Evolutionary conservation across 2,113 vertebrate genomes (phyloP).

Genomic region (Sylvicapra grimmia): DNA sequence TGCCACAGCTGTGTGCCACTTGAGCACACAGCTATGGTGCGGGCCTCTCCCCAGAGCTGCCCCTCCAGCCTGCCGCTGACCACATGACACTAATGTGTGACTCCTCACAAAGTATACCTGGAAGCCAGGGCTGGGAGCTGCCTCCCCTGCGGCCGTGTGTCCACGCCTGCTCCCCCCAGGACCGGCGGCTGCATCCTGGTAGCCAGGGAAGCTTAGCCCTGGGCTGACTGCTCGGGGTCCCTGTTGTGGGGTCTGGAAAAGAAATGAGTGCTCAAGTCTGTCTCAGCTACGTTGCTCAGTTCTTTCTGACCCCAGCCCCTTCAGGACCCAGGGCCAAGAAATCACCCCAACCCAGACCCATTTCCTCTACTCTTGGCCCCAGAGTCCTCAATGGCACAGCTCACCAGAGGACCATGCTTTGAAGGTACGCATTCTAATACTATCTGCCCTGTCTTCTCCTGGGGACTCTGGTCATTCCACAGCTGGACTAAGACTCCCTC

Average conservation of each 20-base stretch:
- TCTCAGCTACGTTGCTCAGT: background rate
- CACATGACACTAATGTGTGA: accelerated
- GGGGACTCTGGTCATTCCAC: background rate
- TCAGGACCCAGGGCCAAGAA: background rate
- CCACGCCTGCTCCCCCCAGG: background rate
- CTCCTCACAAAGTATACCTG: background rate
- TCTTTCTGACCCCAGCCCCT: background rate
- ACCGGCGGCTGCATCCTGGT: background rate
- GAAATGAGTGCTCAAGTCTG: background rate
- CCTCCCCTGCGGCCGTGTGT: background rate
- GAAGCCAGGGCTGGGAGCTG: background rate
- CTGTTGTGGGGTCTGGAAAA: background rate
- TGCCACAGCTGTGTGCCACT: background rate
- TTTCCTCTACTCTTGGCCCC: background rate
- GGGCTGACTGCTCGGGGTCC: background rate
- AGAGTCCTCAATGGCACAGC: background rate
- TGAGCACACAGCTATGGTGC: background rate
- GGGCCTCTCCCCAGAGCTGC: background rate
- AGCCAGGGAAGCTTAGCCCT: background rate
- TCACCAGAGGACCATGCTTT: background rate
- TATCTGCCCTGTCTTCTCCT: background rate
- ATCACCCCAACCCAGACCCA: background rate
- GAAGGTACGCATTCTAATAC: background rate
- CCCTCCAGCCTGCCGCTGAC: background rate
- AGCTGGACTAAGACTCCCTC: background rate